Percentiles rank a stretch among this genome's conserved stretches.
phyloP scores from a whole-genome alignment of 2,888 invertebrate species.

The Harpalus rufipes region DNA sequence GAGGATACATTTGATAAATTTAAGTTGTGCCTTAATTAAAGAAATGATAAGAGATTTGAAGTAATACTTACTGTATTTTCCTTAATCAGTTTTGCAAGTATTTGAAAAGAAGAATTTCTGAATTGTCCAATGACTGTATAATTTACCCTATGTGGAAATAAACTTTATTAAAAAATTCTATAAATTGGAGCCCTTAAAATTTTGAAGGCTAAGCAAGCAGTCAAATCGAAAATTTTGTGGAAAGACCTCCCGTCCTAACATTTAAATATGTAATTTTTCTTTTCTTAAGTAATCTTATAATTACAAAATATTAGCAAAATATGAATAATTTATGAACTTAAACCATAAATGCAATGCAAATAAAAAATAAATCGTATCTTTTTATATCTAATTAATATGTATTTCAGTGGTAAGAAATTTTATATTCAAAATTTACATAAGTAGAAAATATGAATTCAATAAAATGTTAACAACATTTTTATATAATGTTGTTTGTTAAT shows the following conservation, averaged over 20 bases:
- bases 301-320: slow-evolving; percentile 23
- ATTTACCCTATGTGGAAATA: no score
- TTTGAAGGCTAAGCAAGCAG: no score
- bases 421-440: slow-evolving; percentile 18
- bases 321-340: slow-evolving; percentile 39
- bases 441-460: background rate
- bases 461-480: slow-evolving; percentile 49
- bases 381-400: slow-evolving; percentile 36
- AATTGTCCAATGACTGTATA: no score
- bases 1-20: no score
- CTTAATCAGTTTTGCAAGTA: no score
- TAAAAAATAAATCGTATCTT: slow-evolving; percentile 27
- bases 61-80: no score
- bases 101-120: no score
- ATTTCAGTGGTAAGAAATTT: slow-evolving; percentile 19
- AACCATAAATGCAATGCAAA: slow-evolving; percentile 26
- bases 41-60: no score
- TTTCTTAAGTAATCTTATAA: slow-evolving; percentile 39
- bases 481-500: background rate
- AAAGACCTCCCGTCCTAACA: background rate
- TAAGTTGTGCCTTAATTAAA: no score
- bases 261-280: slow-evolving; percentile 10
- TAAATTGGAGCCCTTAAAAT: no score
- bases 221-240: no score
- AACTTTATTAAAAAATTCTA: no score